A percentile compares a stretch with the other conserved stretches of the same genome.
These are phyloP conservation scores for Gallinago jamesoni DNA, from an alignment of 2,113 vertebrate genomes.

Conservation along the genomic window DNA sequence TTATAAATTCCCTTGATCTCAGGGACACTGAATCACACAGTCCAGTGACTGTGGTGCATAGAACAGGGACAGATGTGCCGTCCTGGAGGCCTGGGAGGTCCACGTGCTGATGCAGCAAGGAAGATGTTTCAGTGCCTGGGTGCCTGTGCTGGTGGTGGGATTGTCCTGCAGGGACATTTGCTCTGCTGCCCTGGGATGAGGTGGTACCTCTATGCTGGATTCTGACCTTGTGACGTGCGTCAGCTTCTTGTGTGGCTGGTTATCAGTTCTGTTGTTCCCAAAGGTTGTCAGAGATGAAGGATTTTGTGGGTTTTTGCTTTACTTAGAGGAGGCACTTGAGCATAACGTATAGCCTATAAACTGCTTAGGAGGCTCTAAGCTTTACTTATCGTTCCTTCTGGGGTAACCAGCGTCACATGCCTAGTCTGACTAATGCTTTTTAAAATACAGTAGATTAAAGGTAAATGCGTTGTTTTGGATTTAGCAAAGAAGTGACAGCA, in stretches of 20 bases:
- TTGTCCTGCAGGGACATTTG: background rate
- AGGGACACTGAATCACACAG: background rate
- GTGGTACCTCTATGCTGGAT: background rate
- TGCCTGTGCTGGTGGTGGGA: background rate
- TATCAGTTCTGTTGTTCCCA: background rate
- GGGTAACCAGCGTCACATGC: slow-evolving; percentile 35
- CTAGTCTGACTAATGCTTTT: slow-evolving; percentile 55
- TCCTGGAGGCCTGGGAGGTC: background rate
- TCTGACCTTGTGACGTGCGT: background rate
- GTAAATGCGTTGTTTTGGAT: slow-evolving; percentile 32
- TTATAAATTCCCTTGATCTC: background rate
- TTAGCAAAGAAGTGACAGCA: background rate
- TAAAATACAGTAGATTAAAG: slow-evolving; percentile 59
- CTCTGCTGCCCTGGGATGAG: background rate
- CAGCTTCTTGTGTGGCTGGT: background rate
- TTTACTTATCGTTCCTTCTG: slow-evolving; percentile 25
- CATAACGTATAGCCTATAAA: background rate
- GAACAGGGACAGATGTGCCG: rapidly evolving
- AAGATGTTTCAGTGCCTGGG: rapidly evolving
- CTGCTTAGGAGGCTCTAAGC: slow-evolving; percentile 47
- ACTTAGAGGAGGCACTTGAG: background rate
- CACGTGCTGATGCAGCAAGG: background rate
- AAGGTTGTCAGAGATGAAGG: background rate
- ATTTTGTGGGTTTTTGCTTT: background rate
- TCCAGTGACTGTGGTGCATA: background rate